Evolutionary conservation across 2,888 invertebrate genomes (phyloP), one percentile per base, ranked within the genome.

Genomic region (Nymphalis c-album): DNA sequence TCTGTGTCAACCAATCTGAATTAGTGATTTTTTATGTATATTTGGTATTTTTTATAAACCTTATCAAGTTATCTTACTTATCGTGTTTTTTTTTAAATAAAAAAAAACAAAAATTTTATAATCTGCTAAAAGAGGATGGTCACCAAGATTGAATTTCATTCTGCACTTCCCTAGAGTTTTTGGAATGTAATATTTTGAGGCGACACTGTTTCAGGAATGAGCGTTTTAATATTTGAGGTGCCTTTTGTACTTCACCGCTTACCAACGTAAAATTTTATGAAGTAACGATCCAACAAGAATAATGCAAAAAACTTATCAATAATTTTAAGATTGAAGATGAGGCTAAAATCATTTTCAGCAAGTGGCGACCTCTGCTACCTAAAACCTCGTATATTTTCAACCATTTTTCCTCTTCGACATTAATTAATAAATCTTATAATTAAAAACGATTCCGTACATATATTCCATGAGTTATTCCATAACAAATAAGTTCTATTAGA

Each of bases 161-260:
- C 22, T 50, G n/a, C 35, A 18, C 47, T 40, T 63, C 62, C 22
- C 53, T 26, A 60, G 60, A 17, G 47, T 48, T 55, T 55, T 22
- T 51, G 60, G 45, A 64, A 60, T 68, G 26, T 61, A 60, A 64
- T 68, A 60, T 68, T 64, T 60, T 40, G 18, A 45, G 40, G 55
- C 46, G 57, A 31, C 60, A 35, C 40, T 60, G 26, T 57, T 53
- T 55, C 40, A 46, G 55, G 40, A 7, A 53, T 55, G 53, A 26
- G 45, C 57, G 55, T 68, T 64, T 64, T 60, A 57, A 64, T 51
- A 64, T 68, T 64, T 61, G 55, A 64, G 64, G 18, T 53, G 57
- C 31, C 26, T 50, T 64, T 63, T 48, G 50, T 62, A 62, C 46
- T 63, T 47, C 26, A 67, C 59, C 59, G n/a, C 55, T 61, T 66